phyloP scores from a whole-genome alignment of 1,140 invertebrate genomes.

The Stegodyphus dumicola region DNA sequence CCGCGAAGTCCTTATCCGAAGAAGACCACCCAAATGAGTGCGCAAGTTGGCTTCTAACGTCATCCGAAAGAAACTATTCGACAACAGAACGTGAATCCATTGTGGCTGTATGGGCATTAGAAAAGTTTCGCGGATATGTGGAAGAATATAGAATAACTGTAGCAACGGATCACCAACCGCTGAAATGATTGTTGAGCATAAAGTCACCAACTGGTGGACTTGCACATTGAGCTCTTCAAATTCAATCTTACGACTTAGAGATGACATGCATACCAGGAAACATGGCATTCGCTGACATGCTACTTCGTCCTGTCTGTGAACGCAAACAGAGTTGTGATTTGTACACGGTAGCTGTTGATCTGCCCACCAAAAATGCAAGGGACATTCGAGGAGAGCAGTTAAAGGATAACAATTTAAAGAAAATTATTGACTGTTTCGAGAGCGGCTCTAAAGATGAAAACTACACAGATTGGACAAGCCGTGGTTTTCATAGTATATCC shows the following conservation, averaged over 20 bases:
- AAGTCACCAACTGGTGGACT: slow-evolving; percentile 53
- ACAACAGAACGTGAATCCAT: slow-evolving; percentile 24
- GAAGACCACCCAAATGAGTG: slow-evolving; percentile 64
- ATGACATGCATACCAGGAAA: slow-evolving; percentile 61
- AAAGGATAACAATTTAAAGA: slow-evolving; percentile 17
- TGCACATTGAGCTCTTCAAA: slow-evolving; percentile 59
- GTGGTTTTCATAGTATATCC: slow-evolving; percentile 11
- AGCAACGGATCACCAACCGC: slow-evolving; percentile 64
- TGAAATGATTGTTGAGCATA: slow-evolving; percentile 59
- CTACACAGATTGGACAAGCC: background rate
- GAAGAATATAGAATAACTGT: slow-evolving; percentile 63
- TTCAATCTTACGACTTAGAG: slow-evolving; percentile 62
- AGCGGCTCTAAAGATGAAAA: slow-evolving; percentile 1
- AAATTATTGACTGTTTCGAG: slow-evolving; percentile 20
- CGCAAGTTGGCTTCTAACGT: slow-evolving; percentile 34
- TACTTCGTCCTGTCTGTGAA: slow-evolving; percentile 45
- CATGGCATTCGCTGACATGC: no score
- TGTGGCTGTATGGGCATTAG: slow-evolving; percentile 63
- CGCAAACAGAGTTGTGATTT: background rate
- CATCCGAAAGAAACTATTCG: slow-evolving; percentile 62
- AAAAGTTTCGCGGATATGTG: slow-evolving; percentile 63
- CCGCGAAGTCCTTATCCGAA: slow-evolving; percentile 61
- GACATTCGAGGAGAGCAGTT: slow-evolving; percentile 5
- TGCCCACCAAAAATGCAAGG: background rate
- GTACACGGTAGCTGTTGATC: background rate